Evolutionary conservation across 2,797 vertebrate genomes (phyloP), one percentile per base, ranked within the genome.

Genomic region (Columba guinea): DNA sequence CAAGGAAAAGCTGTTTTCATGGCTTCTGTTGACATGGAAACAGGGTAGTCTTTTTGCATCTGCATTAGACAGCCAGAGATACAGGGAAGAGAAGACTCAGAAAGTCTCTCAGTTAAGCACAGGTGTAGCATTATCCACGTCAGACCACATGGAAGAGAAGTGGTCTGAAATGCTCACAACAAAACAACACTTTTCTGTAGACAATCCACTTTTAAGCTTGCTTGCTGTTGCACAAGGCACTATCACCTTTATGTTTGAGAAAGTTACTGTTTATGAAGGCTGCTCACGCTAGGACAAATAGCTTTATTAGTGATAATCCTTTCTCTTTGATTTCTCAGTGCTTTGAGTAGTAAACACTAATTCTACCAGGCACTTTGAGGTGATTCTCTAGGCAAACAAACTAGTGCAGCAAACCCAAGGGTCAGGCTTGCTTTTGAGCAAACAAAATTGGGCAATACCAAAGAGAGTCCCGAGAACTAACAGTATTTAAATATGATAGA

Each of bases 241-340:
- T 41, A 19, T 24, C 39, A 60, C 11, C 34, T 77, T 81, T 55
- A 24, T 58, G 46, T 58, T 58, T 39, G 23, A 90, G 69, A 65
- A 92, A 88, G 76, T 52, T 84, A 39, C 65, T 64, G 7, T 64
- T 84, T 63, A 55, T 69, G 51, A 65, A 73, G 37, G 32, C 35
- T 75, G 44, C 15, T 75, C 41, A n/a, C 32, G 34, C 59, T 46
- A 37, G 32, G 58, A 41, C 67, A 84, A 78, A 81, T 27, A 65
- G 21, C 58, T 94, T 90, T 78, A 34, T 93, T 75, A 76, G 24
- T 76, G 69, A n/a, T 87, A 93, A 95, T 75, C 41, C 51, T 11
- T 90, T 95, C 32, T 19, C 28, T 92, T 94, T 90, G 80, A 89
- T 84, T 90, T 93, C 51, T 87, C 32, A 62, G 28, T 55, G 53